phyloP scores from a whole-genome alignment of 2,888 invertebrate species.

The Chloroclysta siterata region DNA sequence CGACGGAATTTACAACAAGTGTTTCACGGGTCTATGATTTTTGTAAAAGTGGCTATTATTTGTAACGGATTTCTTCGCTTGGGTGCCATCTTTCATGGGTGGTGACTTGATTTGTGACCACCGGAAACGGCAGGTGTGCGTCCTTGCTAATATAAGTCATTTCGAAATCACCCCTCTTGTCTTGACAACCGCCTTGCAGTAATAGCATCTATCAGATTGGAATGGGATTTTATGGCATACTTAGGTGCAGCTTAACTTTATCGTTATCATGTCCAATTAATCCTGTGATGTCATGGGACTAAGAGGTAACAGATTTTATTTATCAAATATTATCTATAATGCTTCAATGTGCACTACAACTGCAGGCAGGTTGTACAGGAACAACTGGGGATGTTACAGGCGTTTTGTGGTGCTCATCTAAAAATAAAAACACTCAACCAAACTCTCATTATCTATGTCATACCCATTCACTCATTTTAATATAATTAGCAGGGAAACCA shows the following conservation, averaged over 20 bases:
- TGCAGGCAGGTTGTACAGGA: no score
- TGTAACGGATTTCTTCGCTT: slow-evolving; percentile 79
- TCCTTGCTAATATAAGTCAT: slow-evolving; percentile 39
- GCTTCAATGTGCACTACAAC: no score
- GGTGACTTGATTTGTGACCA: slow-evolving; percentile 48
- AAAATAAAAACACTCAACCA: neutral
- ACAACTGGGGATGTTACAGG: no score
- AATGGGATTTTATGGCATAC: neutral
- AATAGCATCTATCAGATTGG: neutral
- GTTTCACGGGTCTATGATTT: slow-evolving; percentile 25
- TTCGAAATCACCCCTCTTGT: slow-evolving; percentile 25
- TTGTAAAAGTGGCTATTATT: slow-evolving; percentile 25
- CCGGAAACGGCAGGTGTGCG: slow-evolving; percentile 67
- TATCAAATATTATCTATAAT: no score
- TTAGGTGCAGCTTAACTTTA: no score
- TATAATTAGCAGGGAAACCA: slow-evolving; percentile 24
- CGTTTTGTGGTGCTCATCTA: no score
- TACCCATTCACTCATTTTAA: slow-evolving; percentile 27
- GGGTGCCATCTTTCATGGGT: slow-evolving; percentile 63
- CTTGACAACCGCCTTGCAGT: neutral
- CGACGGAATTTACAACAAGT: slow-evolving; percentile 30
- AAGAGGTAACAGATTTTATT: no score
- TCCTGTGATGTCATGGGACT: no score
- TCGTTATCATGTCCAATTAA: no score
- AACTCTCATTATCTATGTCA: neutral